phyloP scores from a whole-genome alignment of 2,888 invertebrate species.

The Lomographa bimaculata region DNA sequence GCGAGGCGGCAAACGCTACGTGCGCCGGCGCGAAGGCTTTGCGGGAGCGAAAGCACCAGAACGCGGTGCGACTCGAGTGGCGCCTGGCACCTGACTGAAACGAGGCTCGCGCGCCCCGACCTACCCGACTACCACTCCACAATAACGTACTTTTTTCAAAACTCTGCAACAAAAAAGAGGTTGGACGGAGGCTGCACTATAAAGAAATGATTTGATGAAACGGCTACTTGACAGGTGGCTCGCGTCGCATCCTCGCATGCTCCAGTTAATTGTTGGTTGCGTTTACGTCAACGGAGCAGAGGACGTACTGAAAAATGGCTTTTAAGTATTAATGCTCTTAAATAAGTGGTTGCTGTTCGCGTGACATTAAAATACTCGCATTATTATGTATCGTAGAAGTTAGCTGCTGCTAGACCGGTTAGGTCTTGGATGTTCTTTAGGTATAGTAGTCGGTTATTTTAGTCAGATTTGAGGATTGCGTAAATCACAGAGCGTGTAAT shows the following conservation, averaged over 20 bases:
- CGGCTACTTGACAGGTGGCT: constrained; percentile 79
- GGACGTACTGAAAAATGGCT: constrained; percentile 73
- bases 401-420: constrained; percentile 49
- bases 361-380: constrained; percentile 63
- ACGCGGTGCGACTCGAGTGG: constrained; percentile 68
- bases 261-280: constrained; percentile 73
- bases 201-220: constrained; percentile 83
- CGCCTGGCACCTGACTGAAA: constrained; percentile 80
- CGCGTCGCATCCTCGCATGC: constrained; percentile 67
- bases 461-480: constrained; percentile 23
- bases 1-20: constrained; percentile 31
- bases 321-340: constrained; percentile 74
- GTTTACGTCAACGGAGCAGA: constrained; percentile 58
- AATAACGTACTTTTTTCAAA: constrained; percentile 74
- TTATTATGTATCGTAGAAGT: constrained; percentile 55
- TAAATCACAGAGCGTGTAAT: constrained; percentile 23
- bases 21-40: constrained; percentile 52
- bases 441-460: constrained; percentile 17
- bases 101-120: constrained; percentile 77
- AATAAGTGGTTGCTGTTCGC: constrained; percentile 68
- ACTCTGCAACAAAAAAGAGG: constrained; percentile 72
- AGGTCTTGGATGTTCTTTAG: constrained; percentile 22
- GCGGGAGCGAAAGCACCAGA: constrained; percentile 44
- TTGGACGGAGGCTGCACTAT: constrained; percentile 73
- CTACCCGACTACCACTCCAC: constrained; percentile 74